Percentiles rank a stretch among this genome's conserved stretches.
Conservation (phyloP, 2,888 invertebrate genomes). For the Syrista parreyssii region DNA sequence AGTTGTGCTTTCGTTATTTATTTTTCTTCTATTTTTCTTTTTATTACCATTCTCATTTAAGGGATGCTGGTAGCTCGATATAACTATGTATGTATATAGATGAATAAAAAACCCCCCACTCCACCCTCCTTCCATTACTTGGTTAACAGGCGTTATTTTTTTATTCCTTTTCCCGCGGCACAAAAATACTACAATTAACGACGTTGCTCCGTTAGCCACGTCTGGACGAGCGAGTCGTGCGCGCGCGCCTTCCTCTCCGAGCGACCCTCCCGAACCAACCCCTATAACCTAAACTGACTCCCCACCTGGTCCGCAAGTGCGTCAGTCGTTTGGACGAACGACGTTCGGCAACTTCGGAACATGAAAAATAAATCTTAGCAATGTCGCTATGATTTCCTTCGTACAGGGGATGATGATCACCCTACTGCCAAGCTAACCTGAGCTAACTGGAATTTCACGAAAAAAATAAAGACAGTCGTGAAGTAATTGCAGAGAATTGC, state of each 20-base stretch:
- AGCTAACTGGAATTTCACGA: neutral
- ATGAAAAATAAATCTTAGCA: neutral
- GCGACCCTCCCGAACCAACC: neutral
- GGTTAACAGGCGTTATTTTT: neutral
- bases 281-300: neutral
- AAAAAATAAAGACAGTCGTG: neutral
- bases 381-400: neutral
- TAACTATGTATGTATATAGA: neutral
- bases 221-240: neutral
- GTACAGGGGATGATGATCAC: neutral
- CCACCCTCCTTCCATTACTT: neutral
- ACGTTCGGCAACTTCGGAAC: neutral
- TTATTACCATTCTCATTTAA: neutral
- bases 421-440: neutral
- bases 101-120: conserved; percentile 10
- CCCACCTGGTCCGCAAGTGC: neutral
- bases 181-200: conserved; percentile 26
- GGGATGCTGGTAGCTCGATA: neutral
- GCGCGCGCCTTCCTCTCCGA: neutral
- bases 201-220: conserved; percentile 10
- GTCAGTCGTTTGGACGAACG: neutral
- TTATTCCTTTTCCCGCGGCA: conserved; percentile 6
- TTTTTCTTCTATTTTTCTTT: neutral
- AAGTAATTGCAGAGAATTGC: neutral
- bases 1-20: neutral